These are phyloP conservation scores for Antigone vipio DNA, from an alignment of 2,113 vertebrate species.

Conservation along the genomic window DNA sequence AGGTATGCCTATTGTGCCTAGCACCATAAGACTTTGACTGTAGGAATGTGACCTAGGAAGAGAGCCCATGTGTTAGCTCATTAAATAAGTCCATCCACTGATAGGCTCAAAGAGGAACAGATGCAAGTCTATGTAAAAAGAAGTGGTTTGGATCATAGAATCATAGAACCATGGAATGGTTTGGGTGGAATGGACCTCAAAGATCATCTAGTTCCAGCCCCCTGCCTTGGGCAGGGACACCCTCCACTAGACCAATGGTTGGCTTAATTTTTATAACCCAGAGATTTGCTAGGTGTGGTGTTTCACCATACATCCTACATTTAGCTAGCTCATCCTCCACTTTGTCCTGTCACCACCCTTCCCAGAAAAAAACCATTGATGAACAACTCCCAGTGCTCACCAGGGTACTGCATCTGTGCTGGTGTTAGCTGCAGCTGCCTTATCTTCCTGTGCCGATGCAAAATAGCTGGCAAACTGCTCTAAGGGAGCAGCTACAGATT, in stretches of 20 bases:
- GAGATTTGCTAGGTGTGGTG: background rate
- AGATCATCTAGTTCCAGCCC: no score
- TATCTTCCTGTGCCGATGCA: background rate
- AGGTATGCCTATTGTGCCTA: background rate
- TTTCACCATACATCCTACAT: background rate
- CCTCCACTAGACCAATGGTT: background rate
- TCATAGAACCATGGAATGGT: no score
- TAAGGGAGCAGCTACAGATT: background rate
- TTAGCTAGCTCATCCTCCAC: background rate
- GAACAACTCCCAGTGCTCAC: background rate
- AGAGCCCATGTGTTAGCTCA: background rate
- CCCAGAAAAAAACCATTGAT: background rate
- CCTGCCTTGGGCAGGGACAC: no score
- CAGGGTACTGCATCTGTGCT: background rate
- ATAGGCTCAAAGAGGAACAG: background rate
- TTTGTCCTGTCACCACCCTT: background rate
- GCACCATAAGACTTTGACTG: background rate
- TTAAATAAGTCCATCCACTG: background rate
- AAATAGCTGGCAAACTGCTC: background rate
- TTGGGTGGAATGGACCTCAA: no score
- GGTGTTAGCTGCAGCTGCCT: background rate
- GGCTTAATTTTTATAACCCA: background rate
- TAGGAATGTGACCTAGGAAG: background rate
- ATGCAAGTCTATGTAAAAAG: background rate
- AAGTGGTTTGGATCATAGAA: background rate